Evolutionary conservation across 1,140 invertebrate species (phyloP).

Genomic region (Anastrepha ludens): DNA sequence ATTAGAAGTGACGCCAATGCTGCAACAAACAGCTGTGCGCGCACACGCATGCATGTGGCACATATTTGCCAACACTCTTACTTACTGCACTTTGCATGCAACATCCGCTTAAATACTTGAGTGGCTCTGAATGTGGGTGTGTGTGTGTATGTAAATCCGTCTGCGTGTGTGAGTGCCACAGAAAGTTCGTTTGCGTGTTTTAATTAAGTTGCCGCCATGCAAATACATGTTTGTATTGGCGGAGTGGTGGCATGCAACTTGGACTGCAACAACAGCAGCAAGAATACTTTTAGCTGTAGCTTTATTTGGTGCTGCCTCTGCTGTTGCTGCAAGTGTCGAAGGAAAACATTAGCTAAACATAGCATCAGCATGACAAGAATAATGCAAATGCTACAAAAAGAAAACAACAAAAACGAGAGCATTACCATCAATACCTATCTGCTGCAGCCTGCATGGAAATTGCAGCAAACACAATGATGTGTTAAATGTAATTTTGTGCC

Average conservation of each 20-base stretch:
- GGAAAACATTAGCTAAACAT: constrained; percentile 29
- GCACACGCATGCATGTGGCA: neutral
- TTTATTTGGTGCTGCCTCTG: neutral
- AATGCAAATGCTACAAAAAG: neutral
- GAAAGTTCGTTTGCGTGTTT: constrained; percentile 39
- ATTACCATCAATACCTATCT: neutral
- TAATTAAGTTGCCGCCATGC: constrained; percentile 45
- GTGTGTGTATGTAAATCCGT: neutral
- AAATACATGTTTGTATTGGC: neutral
- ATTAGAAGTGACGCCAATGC: constrained; percentile 9
- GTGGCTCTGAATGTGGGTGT: too few species aligned
- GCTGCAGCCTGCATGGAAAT: neutral
- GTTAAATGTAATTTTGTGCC: constrained; percentile 32
- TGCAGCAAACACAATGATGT: constrained; percentile 17
- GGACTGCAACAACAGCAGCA: neutral
- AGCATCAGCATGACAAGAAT: neutral
- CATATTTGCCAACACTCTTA: neutral
- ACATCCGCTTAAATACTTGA: neutral
- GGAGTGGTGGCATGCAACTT: neutral
- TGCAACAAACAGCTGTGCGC: neutral
- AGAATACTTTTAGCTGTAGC: neutral
- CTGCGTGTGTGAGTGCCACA: neutral
- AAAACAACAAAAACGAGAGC: neutral
- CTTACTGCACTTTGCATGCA: neutral
- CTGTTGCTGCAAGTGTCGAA: neutral